A percentile compares a stretch with the other conserved stretches of the same genome.
Evolutionary conservation across 2,888 invertebrate genomes (phyloP).

Genomic region (Panzeria rudis): DNA sequence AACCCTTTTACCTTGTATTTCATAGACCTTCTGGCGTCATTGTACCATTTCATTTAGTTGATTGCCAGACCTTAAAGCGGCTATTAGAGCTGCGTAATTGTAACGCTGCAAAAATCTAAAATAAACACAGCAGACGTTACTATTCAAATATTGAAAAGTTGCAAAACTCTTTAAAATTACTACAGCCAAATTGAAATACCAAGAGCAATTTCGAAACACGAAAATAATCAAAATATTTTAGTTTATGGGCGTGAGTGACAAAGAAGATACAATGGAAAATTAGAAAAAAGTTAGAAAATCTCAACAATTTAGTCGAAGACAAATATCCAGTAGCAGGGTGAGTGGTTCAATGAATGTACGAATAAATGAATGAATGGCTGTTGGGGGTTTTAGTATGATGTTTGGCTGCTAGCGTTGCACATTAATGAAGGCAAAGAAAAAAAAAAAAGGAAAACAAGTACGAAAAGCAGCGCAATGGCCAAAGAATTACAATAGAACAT

Average conservation of each 20-base stretch:
- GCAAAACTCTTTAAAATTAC: constrained; percentile 19
- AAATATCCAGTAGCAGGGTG: constrained; percentile 3
- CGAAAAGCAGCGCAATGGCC: constrained; percentile 15
- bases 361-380: not conserved
- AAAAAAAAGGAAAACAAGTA: not conserved
- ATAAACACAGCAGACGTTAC: not conserved
- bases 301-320: constrained; percentile 25
- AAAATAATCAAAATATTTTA: constrained; percentile 52
- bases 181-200: constrained; percentile 1
- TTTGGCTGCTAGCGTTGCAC: constrained; percentile 53
- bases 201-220: not conserved
- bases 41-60: not conserved
- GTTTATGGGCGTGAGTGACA: constrained; percentile 62
- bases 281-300: constrained; percentile 35
- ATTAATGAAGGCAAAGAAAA: constrained; percentile 28
- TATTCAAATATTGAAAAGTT: not conserved
- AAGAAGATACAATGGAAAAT: constrained; percentile 30
- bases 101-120: not conserved
- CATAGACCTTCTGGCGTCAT: not conserved
- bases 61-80: constrained; percentile 22
- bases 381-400: not conserved
- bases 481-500: constrained; percentile 48
- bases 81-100: constrained; percentile 9
- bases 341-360: not conserved
- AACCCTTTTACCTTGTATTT: not conserved